A percentile compares a stretch with the other conserved stretches of the same genome.
phyloP scores from a whole-genome alignment of 2,113 vertebrate genomes.

The Prolemur simus region DNA sequence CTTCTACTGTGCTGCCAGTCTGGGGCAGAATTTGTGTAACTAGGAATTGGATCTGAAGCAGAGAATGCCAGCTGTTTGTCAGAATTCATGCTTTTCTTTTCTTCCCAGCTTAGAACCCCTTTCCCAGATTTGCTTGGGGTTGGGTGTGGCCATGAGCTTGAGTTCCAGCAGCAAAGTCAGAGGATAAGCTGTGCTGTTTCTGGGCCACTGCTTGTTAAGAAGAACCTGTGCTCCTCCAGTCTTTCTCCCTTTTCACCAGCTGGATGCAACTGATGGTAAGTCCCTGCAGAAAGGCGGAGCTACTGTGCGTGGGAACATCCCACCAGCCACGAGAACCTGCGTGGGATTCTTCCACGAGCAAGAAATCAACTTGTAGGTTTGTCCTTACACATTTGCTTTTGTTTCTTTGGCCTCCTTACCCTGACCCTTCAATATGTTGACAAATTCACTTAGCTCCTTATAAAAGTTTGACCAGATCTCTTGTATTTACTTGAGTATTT shows the following conservation, averaged over 20 bases:
- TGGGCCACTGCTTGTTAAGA: background rate
- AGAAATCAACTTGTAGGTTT: background rate
- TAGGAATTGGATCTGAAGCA: background rate
- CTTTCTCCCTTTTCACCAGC: background rate
- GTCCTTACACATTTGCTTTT: background rate
- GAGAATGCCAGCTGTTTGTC: background rate
- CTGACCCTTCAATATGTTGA: background rate
- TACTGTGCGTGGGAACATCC: background rate
- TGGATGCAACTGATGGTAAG: background rate
- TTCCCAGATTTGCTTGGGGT: background rate
- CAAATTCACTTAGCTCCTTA: background rate
- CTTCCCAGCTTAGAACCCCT: background rate
- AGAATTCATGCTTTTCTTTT: background rate
- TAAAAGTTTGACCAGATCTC: background rate
- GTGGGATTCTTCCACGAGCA: background rate
- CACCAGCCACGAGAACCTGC: background rate
- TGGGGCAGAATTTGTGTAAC: background rate
- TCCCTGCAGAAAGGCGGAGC: background rate
- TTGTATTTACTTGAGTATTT: conserved; percentile 9
- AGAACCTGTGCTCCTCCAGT: background rate
- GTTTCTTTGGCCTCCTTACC: background rate
- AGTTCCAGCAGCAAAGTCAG: background rate
- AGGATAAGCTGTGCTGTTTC: background rate
- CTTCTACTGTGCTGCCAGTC: background rate
- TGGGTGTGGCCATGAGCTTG: background rate